Percentiles rank a stretch among this genome's conserved stretches.
Evolutionary conservation across 2,113 vertebrate genomes (phyloP).

Genomic region (Chaenocephalus aceratus): DNA sequence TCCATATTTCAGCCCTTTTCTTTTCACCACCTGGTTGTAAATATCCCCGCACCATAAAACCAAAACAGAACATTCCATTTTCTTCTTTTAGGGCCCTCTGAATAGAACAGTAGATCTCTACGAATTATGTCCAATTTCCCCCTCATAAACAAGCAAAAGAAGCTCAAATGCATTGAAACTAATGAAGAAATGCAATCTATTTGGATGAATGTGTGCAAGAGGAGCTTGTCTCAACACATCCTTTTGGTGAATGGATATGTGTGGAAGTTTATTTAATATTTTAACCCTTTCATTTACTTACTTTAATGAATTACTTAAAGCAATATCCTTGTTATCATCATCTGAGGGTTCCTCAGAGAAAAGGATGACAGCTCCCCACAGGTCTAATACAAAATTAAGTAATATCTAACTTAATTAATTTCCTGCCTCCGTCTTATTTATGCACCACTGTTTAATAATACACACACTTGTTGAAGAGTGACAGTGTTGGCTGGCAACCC

Average conservation of each 20-base stretch:
- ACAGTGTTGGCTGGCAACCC: neutral
- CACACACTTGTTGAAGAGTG: neutral
- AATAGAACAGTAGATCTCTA: constrained; percentile 9
- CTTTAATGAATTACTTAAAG: neutral
- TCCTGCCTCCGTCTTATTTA: constrained; percentile 13
- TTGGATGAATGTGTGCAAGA: neutral
- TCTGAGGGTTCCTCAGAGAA: constrained; percentile 14
- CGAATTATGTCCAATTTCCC: constrained; percentile 19
- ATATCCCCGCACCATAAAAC: constrained; percentile 22
- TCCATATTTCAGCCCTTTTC: constrained; percentile 16
- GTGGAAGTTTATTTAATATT: neutral
- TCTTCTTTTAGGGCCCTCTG: neutral
- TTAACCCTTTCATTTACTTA: neutral
- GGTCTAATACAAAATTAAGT: constrained; percentile 1
- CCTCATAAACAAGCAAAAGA: constrained; percentile 7
- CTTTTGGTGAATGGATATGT: neutral
- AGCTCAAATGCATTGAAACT: neutral
- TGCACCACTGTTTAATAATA: constrained; percentile 15
- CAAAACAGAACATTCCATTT: neutral
- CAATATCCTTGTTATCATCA: constrained; percentile 3
- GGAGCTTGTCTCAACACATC: neutral
- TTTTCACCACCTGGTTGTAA: constrained; percentile 39
- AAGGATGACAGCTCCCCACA: neutral
- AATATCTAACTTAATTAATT: constrained; percentile 7
- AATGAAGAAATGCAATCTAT: neutral